Evolutionary conservation across 2,797 vertebrate species (phyloP).

Genomic region (Cygnus olor): DNA sequence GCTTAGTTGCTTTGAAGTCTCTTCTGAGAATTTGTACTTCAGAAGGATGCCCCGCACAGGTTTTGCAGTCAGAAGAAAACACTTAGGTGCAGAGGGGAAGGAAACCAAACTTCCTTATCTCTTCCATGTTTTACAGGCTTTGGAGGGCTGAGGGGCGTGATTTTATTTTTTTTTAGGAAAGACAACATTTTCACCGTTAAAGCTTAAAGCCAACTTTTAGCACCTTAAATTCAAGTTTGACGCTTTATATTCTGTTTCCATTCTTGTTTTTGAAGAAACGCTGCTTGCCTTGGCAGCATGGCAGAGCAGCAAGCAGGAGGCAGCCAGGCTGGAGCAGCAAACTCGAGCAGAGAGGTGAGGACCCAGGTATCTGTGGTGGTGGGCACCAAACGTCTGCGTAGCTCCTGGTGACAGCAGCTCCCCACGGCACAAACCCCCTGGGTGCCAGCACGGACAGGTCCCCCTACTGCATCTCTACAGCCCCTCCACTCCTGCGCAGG

Average conservation of each 20-base stretch:
- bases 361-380: neutral
- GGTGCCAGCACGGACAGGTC: neutral
- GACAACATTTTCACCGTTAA: neutral
- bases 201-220: neutral
- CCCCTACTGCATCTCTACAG: neutral
- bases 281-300: neutral
- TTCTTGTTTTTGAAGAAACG: neutral
- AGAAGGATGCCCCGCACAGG: slow-evolving; percentile 6
- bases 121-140: neutral
- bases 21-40: slow-evolving; percentile 47
- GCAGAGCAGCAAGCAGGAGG: neutral
- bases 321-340: neutral
- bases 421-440: neutral
- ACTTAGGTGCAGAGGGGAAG: slow-evolving; percentile 15
- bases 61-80: slow-evolving; percentile 52
- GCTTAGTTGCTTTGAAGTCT: slow-evolving; percentile 66
- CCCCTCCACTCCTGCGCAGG: neutral
- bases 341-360: neutral
- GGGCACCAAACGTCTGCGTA: neutral
- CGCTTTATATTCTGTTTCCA: neutral
- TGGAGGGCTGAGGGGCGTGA: neutral
- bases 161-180: neutral
- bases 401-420: neutral
- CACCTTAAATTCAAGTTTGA: neutral
- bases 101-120: slow-evolving; percentile 37